Percentiles rank a stretch among this genome's conserved stretches.
These are phyloP conservation scores for Sebastiscus albofasciatus DNA, from an alignment of 2,797 vertebrate species.

Conservation along the genomic window DNA sequence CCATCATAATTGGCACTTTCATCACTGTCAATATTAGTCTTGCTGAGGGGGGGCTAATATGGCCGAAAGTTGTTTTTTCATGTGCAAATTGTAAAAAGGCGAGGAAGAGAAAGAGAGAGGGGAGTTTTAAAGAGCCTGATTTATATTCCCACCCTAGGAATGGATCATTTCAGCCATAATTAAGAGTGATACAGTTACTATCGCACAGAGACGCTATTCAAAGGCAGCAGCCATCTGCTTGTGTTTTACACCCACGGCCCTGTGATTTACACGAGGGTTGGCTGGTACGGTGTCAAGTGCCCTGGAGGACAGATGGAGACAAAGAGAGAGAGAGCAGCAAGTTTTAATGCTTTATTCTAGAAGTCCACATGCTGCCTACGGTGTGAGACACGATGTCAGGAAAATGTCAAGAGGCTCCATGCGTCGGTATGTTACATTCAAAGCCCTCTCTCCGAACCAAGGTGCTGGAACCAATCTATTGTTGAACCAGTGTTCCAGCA, in stretches of 20 bases:
- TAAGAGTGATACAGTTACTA: constrained; percentile 82
- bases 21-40: constrained; percentile 81
- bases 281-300: constrained; percentile 54
- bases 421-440: constrained; percentile 1
- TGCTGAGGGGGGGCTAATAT: constrained; percentile 64
- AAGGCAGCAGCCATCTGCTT: constrained; percentile 78
- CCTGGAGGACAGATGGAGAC: constrained; percentile 50
- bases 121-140: constrained; percentile 69
- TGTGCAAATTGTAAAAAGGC: constrained; percentile 71
- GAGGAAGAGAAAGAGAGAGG: constrained; percentile 18
- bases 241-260: constrained; percentile 68
- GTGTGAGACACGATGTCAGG: constrained; percentile 24
- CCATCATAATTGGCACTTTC: constrained; percentile 76
- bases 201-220: constrained; percentile 80
- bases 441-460: constrained; percentile 16
- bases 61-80: constrained; percentile 76
- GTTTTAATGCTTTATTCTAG: constrained; percentile 16
- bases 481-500: constrained; percentile 11
- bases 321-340: constrained; percentile 28
- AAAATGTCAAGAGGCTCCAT: constrained; percentile 3
- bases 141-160: constrained; percentile 71
- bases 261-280: constrained; percentile 60
- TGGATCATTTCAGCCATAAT: constrained; percentile 80
- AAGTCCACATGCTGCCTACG: constrained; percentile 16
- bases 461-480: constrained; percentile 34